Conservation (phyloP, 2,888 invertebrate genomes). For the Mythimna impura region DNA sequence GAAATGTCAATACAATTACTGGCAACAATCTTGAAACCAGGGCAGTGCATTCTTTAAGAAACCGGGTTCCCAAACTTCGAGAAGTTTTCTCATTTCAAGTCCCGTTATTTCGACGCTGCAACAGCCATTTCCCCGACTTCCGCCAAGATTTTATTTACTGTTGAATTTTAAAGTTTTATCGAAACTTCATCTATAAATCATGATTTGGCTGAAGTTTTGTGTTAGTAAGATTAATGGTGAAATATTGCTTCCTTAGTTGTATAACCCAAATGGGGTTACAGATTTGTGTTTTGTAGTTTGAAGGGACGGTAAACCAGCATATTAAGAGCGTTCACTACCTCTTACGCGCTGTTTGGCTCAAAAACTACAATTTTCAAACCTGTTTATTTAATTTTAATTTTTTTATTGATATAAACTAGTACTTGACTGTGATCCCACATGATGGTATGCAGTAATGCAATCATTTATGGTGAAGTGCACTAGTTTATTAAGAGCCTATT, state of each 20-base stretch:
- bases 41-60: slow-evolving; percentile 35
- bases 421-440: no score
- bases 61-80: slow-evolving; percentile 23
- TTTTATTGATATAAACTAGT: no score
- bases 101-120: slow-evolving; percentile 33
- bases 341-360: no score
- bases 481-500: no score
- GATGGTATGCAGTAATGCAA: no score
- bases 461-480: no score
- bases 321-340: no score
- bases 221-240: slow-evolving; percentile 50
- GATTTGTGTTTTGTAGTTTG: slow-evolving; percentile 5
- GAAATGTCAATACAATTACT: slow-evolving; percentile 41
- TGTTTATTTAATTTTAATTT: no score
- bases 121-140: slow-evolving; percentile 31
- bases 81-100: slow-evolving; percentile 57
- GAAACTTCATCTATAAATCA: slow-evolving; percentile 55
- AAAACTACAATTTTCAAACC: no score
- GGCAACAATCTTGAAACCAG: slow-evolving; percentile 20
- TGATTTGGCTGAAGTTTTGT: slow-evolving; percentile 44
- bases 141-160: slow-evolving; percentile 57
- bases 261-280: slow-evolving; percentile 17
- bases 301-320: not conserved
- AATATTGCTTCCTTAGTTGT: slow-evolving; percentile 20
- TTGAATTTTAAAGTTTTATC: slow-evolving; percentile 57